Conservation (phyloP, 2,113 vertebrate genomes). For the Potamarius usumacintae region DNA sequence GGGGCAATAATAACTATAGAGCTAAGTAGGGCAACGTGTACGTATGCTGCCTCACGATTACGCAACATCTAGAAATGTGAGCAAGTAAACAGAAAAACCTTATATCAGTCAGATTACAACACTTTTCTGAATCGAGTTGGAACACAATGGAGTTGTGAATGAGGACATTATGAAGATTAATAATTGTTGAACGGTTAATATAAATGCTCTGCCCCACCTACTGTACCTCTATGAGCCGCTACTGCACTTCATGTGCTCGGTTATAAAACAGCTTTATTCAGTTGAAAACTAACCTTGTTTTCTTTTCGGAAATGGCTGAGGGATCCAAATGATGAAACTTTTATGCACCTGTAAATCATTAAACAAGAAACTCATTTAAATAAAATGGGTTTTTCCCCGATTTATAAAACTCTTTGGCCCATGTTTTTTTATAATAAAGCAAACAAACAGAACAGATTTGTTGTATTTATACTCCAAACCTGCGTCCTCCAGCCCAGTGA, state of each 20-base stretch:
- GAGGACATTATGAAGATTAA: background rate
- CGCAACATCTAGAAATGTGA: background rate
- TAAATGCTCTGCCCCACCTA: background rate
- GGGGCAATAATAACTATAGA: background rate
- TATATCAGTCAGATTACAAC: background rate
- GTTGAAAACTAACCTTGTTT: constrained; percentile 68
- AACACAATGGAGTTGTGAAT: background rate
- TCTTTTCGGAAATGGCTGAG: constrained; percentile 79
- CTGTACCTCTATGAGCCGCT: background rate
- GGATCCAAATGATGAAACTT: constrained; percentile 81
- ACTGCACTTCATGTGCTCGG: background rate
- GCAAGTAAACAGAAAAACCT: background rate
- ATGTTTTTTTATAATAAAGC: background rate
- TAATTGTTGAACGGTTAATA: background rate
- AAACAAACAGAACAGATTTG: background rate
- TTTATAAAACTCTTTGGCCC: background rate
- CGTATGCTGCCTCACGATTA: background rate
- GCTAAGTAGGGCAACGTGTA: no score
- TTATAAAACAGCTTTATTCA: background rate
- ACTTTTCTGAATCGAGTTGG: background rate
- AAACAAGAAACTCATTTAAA: background rate
- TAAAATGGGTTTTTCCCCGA: background rate
- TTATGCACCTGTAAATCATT: constrained; percentile 73
- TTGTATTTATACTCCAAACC: constrained; percentile 59
- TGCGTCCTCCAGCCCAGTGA: constrained; percentile 78